Base-by-base conservation (phyloP, 92 coral and sea anemone genomes). In the Parazoanthus atlanticus region DNA sequence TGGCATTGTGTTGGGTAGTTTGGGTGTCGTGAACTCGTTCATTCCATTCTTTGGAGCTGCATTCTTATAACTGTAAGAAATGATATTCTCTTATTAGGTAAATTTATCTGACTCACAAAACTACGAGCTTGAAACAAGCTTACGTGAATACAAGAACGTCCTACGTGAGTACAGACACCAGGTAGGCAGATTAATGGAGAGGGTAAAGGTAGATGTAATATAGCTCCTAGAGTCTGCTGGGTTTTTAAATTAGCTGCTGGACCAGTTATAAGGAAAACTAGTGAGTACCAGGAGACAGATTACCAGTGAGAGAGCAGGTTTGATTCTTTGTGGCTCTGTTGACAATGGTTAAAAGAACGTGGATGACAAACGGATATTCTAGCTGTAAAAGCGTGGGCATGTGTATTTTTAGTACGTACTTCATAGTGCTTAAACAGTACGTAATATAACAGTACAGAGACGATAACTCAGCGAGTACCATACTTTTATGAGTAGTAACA, bases 101-200 rank as follows among this genome's bases (percentile, higher is more conserved):
- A 69, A 69, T 29, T 33, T 19, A 29, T 73, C 87, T 32, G 87
- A 84, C 78, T 84, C 77, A 84, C 77, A 84, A 84, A 40, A 69
- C 41, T 19, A 84, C 28, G 78, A 84, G 38, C 87, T 84, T 84
- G 77, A 69, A 84, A 67, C 87, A 84, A 84, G 78, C 38, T 13
- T 84, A 49, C 77, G 78, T 74, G 78, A 84, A 19, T 84, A 84
- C 74, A 84, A 31, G 64, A 84, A 70, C 29, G 67, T 43, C 15
- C 78, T 84, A 70, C 87, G 77, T 29, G 87, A 84, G 66, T 84
- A 84, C 78, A 84, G 87, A 70, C 36, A 84, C 74, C 87, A 84
- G 87, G 87, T 84, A 84, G 87, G 87, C 78, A 84, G 87, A 17
- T 43, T 49, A 61, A 21, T 41, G 19, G 43, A 8, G 43, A 17